Base-by-base conservation (phyloP, 2,113 vertebrate genomes). In the Apistogramma diplotaenia region DNA sequence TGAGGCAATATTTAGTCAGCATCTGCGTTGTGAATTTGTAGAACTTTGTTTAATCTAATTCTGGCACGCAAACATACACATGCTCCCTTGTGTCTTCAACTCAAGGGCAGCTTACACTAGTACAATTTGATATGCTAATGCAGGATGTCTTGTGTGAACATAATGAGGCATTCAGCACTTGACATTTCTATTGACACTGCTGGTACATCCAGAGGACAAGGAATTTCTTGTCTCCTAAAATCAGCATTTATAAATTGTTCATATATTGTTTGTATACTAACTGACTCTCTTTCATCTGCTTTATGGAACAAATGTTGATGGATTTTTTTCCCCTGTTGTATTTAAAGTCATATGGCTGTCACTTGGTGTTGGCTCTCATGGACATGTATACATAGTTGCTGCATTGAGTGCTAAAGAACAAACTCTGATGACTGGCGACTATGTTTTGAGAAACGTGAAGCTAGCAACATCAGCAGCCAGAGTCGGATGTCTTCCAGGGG, bases 51-150 rank as follows among this genome's bases (percentile, higher is more conserved):
- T 8, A 13, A 11, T 55, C n/a, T 72, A 61, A 84, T 51, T 82
- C 74, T 81, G 27, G 76, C 75, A 78, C 37, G 33, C 53, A 77
- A 71, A 86, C 75, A 74, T 40, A 27, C 76, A 74, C 57, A n/a
- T 19, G 54, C 27, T 60, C 67, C 37, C 62, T 9, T 16, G 27
- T n/a, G 57, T 49, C 35, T 53, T 62, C 23, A 62, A 76, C 55
- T 84, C 75, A 76, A 86, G 79, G 88, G 81, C 78, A 86, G 72
- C 78, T 60, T 60, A 29, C 74, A 7, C 31, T 57, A 31, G 35
- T 62, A 40, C 72, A 62, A 84, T 88, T 89, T 82, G 54, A 85
- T 89, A 89, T 89, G 89, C 75, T 87, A 90, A 90, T 89, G 78
- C 21, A 13, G 78, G 82, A 85, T 78, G 79, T 89, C 86, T 90